Evolutionary conservation across 2,113 vertebrate genomes (phyloP).

Genomic region (Stomatorhinus ivindoensis): DNA sequence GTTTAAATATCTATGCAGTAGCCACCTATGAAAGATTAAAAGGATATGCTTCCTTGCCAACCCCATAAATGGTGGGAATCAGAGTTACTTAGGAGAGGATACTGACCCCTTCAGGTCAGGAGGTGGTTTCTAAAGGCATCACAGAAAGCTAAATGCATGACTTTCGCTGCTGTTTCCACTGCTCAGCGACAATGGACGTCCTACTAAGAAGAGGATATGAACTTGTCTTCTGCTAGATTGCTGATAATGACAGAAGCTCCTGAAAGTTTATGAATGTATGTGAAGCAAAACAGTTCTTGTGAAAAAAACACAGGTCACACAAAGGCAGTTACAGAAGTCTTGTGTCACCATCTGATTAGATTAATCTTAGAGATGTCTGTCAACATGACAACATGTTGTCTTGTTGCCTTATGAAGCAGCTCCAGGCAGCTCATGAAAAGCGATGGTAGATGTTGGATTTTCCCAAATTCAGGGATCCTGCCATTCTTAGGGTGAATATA

Average conservation of each 20-base stretch:
- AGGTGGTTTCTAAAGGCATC: background rate
- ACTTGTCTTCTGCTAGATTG: background rate
- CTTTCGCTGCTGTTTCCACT: background rate
- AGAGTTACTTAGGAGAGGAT: background rate
- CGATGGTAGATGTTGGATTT: background rate
- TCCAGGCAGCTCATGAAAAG: background rate
- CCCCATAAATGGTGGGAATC: background rate
- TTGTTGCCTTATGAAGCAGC: background rate
- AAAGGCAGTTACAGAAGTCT: background rate
- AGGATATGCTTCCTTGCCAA: background rate
- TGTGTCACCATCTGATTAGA: background rate
- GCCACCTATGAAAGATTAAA: background rate
- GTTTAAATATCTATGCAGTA: background rate
- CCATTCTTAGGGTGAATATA: background rate
- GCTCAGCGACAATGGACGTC: background rate
- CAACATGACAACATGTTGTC: too few relatives aligned
- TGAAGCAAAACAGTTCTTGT: background rate
- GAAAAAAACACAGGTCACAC: background rate
- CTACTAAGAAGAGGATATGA: background rate
- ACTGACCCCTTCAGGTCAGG: background rate
- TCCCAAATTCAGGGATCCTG: background rate
- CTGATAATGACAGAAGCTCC: background rate
- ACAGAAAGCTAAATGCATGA: background rate
- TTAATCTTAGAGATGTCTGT: background rate
- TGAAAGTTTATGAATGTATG: background rate